phyloP scores from a whole-genome alignment of 53 echinoderm and acorn worm genomes.

The Actinopyga echinites region DNA sequence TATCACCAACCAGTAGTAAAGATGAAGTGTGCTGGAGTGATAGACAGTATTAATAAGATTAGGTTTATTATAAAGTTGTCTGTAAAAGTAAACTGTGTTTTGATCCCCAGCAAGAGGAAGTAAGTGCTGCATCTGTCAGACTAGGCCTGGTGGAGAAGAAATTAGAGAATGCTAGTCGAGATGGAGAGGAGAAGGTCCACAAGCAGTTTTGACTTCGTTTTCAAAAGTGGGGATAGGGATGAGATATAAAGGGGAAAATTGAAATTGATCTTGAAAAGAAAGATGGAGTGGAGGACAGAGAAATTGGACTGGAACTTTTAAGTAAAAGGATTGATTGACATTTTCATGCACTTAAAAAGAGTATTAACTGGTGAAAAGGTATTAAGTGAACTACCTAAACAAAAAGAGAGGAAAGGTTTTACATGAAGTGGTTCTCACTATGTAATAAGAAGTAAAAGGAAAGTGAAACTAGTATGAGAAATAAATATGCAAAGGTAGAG shows the following conservation, averaged over 20 bases:
- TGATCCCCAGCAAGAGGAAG: slow-evolving; percentile 85
- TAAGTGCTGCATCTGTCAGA: slow-evolving; percentile 79
- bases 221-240: background rate
- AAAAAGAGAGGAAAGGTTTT: too few relatives aligned
- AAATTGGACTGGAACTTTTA: too few relatives aligned
- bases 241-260: background rate
- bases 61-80: background rate
- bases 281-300: too few relatives aligned
- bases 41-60: background rate
- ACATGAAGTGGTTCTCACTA: too few relatives aligned
- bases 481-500: too few relatives aligned
- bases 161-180: slow-evolving; percentile 91
- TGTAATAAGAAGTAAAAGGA: too few relatives aligned
- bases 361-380: too few relatives aligned
- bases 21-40: background rate
- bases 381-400: too few relatives aligned
- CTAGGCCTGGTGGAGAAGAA: slow-evolving; percentile 96
- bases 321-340: too few relatives aligned
- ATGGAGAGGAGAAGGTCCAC: slow-evolving; percentile 81
- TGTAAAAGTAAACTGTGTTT: background rate
- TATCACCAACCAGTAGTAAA: background rate
- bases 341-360: too few relatives aligned
- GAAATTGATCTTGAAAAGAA: background rate
- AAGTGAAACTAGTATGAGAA: too few relatives aligned
- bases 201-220: too few relatives aligned